Base-by-base conservation (phyloP, 2,113 vertebrate genomes). In the Neomonachus schauinslandi region DNA sequence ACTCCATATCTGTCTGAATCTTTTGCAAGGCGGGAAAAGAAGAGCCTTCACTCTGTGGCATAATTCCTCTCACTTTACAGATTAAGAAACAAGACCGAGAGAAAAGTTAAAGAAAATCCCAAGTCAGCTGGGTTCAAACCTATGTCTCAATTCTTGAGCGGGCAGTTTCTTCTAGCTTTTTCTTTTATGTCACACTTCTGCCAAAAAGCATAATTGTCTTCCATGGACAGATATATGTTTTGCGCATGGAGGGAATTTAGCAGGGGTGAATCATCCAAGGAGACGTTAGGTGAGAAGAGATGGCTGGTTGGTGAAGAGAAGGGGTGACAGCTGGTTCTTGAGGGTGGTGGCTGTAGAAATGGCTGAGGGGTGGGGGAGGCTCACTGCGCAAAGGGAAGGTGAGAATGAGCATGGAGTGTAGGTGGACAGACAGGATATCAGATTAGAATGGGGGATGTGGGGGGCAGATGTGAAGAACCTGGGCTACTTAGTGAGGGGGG, bases 371-470 rank as follows among this genome's bases (percentile, higher is more conserved):
- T 36, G 28, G 7, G 31, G 61, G 51, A 80, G 69, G 5, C 5
- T 4, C 4, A 9, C 11, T 13, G 16, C 8, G 49, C 2, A 15
- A 18, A 80, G 36, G 21, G 31, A 95, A 77, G 39, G 76, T 51
- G 16, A 12, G 67, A 19, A 51, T 21, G 59, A 51, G 11, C 7
- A 1, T 0, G 24, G 18, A 1, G 7, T 22, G 33, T 16, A 51
- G 65, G 4, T 42, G 2, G 36, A 18, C 12, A 72, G 77, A n/a
- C 18, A 71, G 13, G 14, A 42, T 1, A 5, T 26, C 1, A 42
- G 31, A 61, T n/a, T 63, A 11, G n/a, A 42, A 9, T 0, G 4
- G 5, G 21, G 4, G 51, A 10, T 2, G 4, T 9, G 26, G 31
- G 4, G 36, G 51, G 19, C 28, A 51, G 72, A n/a, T 24, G 19